phyloP scores from a whole-genome alignment of 2,113 vertebrate species.

The Tringa solitaria region DNA sequence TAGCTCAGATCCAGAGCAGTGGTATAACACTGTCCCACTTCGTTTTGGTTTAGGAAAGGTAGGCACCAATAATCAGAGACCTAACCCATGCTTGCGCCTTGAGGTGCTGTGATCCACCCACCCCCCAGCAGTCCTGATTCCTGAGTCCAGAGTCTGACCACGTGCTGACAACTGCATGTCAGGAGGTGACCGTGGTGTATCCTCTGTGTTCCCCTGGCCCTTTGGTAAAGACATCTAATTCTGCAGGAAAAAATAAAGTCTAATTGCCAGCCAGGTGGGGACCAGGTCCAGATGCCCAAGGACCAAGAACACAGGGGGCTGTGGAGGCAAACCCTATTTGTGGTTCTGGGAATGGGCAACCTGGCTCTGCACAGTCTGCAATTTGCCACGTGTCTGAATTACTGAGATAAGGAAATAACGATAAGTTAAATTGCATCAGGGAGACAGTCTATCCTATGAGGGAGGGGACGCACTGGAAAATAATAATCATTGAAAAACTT shows the following conservation, averaged over 20 bases:
- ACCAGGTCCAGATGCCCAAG: too few relatives aligned
- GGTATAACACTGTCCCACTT: background rate
- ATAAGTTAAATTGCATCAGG: background rate
- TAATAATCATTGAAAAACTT: background rate
- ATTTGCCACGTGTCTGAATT: background rate
- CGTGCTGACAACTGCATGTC: accelerated
- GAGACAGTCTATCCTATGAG: background rate
- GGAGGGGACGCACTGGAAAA: background rate
- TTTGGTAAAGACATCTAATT: background rate
- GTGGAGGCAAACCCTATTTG: background rate
- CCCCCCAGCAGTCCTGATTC: accelerated
- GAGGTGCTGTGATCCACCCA: background rate
- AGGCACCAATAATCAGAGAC: background rate
- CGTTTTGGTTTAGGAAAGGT: background rate
- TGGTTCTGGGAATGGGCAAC: background rate
- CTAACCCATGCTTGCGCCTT: accelerated
- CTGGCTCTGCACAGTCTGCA: background rate
- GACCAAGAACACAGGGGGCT: background rate
- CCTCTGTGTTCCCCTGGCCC: too few relatives aligned
- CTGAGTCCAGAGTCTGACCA: background rate
- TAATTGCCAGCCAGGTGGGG: background rate
- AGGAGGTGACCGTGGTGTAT: background rate
- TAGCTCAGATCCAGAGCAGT: background rate
- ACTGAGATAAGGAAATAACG: background rate
- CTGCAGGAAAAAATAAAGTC: background rate